Evolutionary conservation across 2,113 vertebrate species (phyloP), one percentile per base, ranked within the genome.

Genomic region (Nesogale talazaci): DNA sequence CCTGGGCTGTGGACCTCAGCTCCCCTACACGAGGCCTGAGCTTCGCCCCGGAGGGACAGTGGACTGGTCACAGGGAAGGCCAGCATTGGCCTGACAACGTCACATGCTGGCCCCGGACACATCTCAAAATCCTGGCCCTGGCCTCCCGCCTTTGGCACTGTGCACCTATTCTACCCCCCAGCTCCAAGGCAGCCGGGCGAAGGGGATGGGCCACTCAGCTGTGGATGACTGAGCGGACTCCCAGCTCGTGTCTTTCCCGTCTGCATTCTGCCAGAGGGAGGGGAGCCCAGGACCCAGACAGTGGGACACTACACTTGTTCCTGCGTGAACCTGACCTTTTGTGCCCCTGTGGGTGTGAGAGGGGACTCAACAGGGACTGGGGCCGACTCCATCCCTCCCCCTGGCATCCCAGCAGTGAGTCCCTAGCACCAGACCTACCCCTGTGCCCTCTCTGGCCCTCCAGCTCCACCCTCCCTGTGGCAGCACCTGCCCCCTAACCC

Each of bases 391-490:
- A 1, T 31, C 40, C 1, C 46, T 34, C 17, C 27, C 65, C 52
- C 20, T 10, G 11, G 2, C 57, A 52, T 14, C 77, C 25, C 42
- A 75, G 52, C 14, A 69, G 65, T 72, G 70, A 27, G 70, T 72
- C 34, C 70, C 22, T 3, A 12, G 27, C 31, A 8, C 56, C 25
- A n/a, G 74, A 34, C 31, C 59, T 40, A 40, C 38, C 22, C 27
- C 16, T 17, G 0, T 23, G 56, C 17, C 36, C 34, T 89, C 40
- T 65, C 69, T n/a, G 69, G 89, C 72, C 20, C 67, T 92, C 36
- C 74, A 40, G 19, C 29, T 56, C 92, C 72, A 92, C 97, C 94
- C 93, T 97, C 90, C 92, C 23, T 94, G 92, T 94, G 25, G 90
- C 94, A 80, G 88, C 56, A 86, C 36, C 20, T 29, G 2, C 34